Evolutionary conservation across 2,797 vertebrate species (phyloP), one percentile per base, ranked within the genome.

Genomic region (Aplochiton taeniatus): DNA sequence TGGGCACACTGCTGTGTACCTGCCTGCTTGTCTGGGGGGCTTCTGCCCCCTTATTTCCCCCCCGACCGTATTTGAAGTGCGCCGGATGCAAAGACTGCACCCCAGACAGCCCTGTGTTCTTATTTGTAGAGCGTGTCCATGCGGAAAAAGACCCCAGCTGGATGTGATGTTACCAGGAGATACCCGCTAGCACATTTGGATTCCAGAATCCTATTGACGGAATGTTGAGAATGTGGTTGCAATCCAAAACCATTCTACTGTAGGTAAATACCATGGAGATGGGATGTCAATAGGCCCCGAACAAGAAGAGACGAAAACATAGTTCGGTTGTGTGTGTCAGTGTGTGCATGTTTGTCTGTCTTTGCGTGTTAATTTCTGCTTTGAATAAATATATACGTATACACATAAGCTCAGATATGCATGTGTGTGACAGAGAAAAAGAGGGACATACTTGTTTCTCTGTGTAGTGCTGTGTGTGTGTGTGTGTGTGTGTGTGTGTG

Each of bases 161-260:
- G 86, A 59, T 4, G 75, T 69, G 50, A 48, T 12, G 84, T 76
- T 79, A 77, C 82, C 77, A 74, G 72, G 77, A 45, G 76, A 81
- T 74, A 68, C 85, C 76, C 73, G 78, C 85, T 78, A 78, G 63
- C 85, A 75, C 72, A 82, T 85, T 87, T 80, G 75, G 80, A 87
- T 85, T 88, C 85, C 86, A 86, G 80, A 88, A 66, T 73, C 76
- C 75, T 58, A 47, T 81, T 67, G 79, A 57, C 66, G 76, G 58
- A 12, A 75, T 58, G 73, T 68, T 60, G 63, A 74, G 68, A 1
- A 44, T 59, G 31, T 31, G 31, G 31, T 11, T n/a, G 4, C 64
- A 82, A 84, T 79, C 87, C 87, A 81, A 64, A 82, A 74, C 62
- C 75, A 67, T 80, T 74, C 75, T 65, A 48, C 42, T 31, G 31